Evolutionary conservation across 2,113 vertebrate genomes (phyloP).

Genomic region (Coryphaenoides rupestris): DNA sequence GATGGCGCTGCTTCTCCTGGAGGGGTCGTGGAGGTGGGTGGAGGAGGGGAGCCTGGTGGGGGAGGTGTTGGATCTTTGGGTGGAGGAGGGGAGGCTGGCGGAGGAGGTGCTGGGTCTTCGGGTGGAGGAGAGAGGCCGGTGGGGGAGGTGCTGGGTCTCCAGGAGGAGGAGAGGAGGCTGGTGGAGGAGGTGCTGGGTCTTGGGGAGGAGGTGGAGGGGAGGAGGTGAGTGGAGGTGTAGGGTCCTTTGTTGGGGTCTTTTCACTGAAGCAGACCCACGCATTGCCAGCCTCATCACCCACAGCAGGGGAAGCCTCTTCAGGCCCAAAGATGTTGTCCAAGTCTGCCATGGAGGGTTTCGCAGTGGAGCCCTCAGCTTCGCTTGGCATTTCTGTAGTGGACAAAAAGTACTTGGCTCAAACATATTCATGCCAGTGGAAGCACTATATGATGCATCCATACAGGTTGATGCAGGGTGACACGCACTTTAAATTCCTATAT

Average conservation of each 20-base stretch:
- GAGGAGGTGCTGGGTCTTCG: conserved; percentile 48
- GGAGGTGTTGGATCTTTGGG: conserved; percentile 39
- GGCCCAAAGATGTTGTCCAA: conserved; percentile 97
- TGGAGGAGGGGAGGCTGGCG: conserved; percentile 42
- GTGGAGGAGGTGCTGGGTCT: conserved; percentile 59
- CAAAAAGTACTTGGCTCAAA: background rate
- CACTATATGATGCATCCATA: no score
- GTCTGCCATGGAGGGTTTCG: conserved; percentile 85
- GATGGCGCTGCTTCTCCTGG: conserved; percentile 30
- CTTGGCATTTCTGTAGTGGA: conserved; percentile 43
- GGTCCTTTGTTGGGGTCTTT: conserved; percentile 62
- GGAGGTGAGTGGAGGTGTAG: conserved; percentile 34
- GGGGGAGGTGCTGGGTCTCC: conserved; percentile 53
- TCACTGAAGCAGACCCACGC: conserved; percentile 92
- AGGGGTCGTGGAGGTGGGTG: conserved; percentile 41
- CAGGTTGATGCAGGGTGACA: no score
- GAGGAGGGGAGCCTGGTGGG: conserved; percentile 42
- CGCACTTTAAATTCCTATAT: no score
- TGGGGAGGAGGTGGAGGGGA: conserved; percentile 65
- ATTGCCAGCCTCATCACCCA: conserved; percentile 65
- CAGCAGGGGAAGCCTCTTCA: conserved; percentile 70
- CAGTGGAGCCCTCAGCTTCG: conserved; percentile 46
- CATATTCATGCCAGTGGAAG: no score
- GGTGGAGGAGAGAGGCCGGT: conserved; percentile 48
- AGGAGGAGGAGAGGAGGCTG: conserved; percentile 52